phyloP scores from a whole-genome alignment of 1,140 invertebrate genomes.

The Anoplolepis gracilipes region DNA sequence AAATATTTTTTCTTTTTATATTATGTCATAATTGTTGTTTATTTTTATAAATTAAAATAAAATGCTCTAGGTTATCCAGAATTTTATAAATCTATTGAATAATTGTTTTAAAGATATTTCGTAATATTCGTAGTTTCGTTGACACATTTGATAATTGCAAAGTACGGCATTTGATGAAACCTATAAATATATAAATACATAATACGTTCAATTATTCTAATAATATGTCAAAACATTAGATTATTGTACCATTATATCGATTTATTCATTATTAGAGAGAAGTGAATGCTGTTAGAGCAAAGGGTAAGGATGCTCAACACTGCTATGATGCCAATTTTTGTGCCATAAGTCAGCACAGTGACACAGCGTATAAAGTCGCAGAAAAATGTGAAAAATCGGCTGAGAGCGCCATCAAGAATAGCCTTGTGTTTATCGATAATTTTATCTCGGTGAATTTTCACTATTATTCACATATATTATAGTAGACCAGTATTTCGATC shows the following conservation, averaged over 20 bases:
- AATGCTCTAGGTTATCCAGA: too few species aligned
- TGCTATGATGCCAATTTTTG: constrained; percentile 24
- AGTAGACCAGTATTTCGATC: too few species aligned
- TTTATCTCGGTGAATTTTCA: background rate
- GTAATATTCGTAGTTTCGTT: too few species aligned
- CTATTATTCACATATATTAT: background rate
- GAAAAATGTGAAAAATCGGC: background rate
- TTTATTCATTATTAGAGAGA: constrained; percentile 7
- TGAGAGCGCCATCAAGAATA: background rate
- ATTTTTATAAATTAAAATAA: too few species aligned
- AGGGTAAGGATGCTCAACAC: constrained; percentile 31
- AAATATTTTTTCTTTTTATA: too few species aligned
- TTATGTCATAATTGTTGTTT: too few species aligned
- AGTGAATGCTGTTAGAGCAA: constrained; percentile 21
- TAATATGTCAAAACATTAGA: background rate
- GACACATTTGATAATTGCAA: too few species aligned
- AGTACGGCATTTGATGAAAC: too few species aligned
- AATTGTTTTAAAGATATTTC: too few species aligned
- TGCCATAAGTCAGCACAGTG: background rate
- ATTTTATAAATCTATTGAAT: too few species aligned
- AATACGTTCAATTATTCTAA: background rate
- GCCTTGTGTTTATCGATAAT: background rate
- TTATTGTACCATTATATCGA: background rate
- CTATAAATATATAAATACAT: background rate
- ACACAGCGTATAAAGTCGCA: background rate